Percentiles rank a stretch among this genome's conserved stretches.
Conservation (phyloP, 2,113 vertebrate genomes). For the Melospiza georgiana region DNA sequence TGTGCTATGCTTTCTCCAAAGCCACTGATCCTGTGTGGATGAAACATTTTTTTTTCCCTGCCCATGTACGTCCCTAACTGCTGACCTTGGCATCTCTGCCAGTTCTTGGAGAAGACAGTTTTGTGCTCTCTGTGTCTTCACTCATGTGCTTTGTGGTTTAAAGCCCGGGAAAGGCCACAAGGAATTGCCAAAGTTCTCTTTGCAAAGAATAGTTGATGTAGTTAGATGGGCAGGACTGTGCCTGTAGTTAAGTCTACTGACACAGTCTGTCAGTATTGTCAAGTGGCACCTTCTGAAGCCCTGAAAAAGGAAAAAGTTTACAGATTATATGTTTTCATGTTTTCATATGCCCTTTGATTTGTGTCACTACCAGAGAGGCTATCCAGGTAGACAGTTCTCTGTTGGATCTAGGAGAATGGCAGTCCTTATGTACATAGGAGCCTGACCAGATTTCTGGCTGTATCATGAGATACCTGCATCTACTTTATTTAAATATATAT, state of each 20-base stretch:
- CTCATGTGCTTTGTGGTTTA: background rate
- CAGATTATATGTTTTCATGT: background rate
- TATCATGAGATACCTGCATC: background rate
- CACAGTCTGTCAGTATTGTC: background rate
- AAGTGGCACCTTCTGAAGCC: background rate
- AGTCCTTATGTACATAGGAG: background rate
- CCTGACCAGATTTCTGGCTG: slow-evolving; percentile 71
- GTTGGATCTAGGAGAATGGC: background rate
- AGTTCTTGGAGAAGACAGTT: background rate
- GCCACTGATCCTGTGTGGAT: background rate
- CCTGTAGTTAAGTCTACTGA: background rate
- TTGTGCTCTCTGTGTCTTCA: background rate
- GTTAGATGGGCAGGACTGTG: background rate
- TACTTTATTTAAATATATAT: background rate
- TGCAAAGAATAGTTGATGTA: background rate
- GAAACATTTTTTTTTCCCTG: background rate
- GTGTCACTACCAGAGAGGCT: background rate
- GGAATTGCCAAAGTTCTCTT: background rate
- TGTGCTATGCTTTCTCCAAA: background rate
- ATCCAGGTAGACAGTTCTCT: background rate
- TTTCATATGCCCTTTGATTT: background rate
- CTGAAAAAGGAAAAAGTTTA: background rate
- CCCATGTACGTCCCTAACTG: background rate
- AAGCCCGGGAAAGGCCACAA: background rate
- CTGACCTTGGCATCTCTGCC: background rate